phyloP scores from a whole-genome alignment of 2,113 vertebrate species.

The Illadopsis cleaveri region DNA sequence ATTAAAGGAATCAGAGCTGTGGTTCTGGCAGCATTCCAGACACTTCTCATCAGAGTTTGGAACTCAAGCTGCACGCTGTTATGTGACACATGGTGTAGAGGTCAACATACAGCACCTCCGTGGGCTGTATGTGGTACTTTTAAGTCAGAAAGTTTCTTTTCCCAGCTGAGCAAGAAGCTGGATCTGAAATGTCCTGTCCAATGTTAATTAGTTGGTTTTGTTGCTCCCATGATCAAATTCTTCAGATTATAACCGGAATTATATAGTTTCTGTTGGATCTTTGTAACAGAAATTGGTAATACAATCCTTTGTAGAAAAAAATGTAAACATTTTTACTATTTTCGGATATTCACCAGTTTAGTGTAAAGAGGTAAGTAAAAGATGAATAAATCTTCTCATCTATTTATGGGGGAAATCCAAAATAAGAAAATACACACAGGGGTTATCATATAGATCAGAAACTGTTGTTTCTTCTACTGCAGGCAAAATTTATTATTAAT shows the following conservation, averaged over 20 bases:
- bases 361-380: background rate
- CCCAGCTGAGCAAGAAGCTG: background rate
- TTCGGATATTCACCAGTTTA: background rate
- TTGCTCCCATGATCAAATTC: background rate
- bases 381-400: background rate
- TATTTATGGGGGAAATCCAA: background rate
- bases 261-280: background rate
- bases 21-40: background rate
- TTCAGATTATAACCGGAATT: background rate
- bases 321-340: background rate
- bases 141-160: background rate
- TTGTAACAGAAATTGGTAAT: background rate
- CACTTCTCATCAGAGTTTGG: background rate
- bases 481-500: background rate
- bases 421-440: background rate
- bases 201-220: background rate
- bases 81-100: background rate
- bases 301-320: background rate
- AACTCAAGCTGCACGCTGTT: background rate
- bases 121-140: background rate
- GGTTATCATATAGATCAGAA: background rate
- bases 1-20: background rate
- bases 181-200: background rate
- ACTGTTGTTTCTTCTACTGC: background rate
- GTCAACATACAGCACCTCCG: rapidly evolving